Conservation (phyloP, 2,113 vertebrate species). For the Daphoenositta chrysoptera region DNA sequence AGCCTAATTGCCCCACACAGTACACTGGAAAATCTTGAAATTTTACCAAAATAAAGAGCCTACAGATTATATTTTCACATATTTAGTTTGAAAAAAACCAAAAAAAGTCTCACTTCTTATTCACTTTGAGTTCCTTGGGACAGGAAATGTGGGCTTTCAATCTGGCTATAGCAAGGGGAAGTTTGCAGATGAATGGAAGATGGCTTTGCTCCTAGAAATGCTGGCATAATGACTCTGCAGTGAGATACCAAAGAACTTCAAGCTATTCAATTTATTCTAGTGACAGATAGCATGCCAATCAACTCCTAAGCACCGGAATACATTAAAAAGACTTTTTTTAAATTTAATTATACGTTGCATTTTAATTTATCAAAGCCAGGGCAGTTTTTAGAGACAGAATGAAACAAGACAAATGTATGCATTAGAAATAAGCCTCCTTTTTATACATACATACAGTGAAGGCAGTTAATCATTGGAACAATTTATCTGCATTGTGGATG, state of each 20-base stretch:
- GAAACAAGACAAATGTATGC: constrained; percentile 45
- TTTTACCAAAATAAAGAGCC: not conserved
- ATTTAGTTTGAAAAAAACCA: not conserved
- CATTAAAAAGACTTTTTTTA: not conserved
- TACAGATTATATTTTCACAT: not conserved
- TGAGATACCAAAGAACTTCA: not conserved
- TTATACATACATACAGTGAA: constrained; percentile 17
- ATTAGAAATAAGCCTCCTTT: constrained; percentile 51
- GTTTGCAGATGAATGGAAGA: constrained; percentile 43
- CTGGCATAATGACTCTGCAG: not conserved
- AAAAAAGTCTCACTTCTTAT: not conserved
- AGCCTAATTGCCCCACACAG: not conserved
- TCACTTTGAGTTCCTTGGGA: not conserved
- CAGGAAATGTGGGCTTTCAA: constrained; percentile 12
- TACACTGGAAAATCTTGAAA: not conserved
- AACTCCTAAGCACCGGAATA: constrained; percentile 11
- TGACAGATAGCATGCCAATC: constrained; percentile 18
- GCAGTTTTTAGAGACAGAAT: constrained; percentile 43
- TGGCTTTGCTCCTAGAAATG: constrained; percentile 46
- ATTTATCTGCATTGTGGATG: constrained; percentile 32
- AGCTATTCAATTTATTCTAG: constrained; percentile 38
- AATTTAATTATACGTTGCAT: constrained; percentile 33
- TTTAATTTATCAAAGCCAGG: constrained; percentile 41
- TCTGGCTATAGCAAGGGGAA: not conserved
- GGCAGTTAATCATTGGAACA: constrained; percentile 50